These are phyloP conservation scores for Odontamblyopus rebecca DNA, from an alignment of 2,797 vertebrate genomes.

Conservation along the genomic window DNA sequence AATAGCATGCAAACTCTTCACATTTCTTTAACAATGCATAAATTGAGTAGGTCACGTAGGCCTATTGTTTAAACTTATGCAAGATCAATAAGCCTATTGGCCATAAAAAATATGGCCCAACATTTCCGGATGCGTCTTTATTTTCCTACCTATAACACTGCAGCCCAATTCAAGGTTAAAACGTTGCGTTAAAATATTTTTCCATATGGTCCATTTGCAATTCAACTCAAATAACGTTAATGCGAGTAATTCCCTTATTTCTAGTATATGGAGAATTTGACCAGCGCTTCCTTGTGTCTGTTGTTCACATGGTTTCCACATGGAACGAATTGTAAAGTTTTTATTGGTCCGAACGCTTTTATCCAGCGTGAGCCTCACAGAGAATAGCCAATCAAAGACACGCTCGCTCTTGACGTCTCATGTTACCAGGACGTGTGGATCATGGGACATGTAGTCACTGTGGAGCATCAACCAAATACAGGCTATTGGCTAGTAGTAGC, in stretches of 20 bases:
- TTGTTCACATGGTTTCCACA: slow-evolving; percentile 92
- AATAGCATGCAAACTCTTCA: neutral
- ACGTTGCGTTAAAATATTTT: neutral
- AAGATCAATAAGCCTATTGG: neutral
- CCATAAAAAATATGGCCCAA: neutral
- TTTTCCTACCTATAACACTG: neutral
- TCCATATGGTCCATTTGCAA: neutral
- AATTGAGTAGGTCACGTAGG: neutral
- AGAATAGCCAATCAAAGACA: slow-evolving; percentile 71
- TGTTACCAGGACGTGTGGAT: slow-evolving; percentile 78
- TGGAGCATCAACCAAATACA: neutral
- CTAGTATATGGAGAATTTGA: slow-evolving; percentile 31
- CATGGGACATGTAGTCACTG: slow-evolving; percentile 67
- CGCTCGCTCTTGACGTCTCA: slow-evolving; percentile 68
- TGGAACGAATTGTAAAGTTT: slow-evolving; percentile 80
- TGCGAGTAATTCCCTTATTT: slow-evolving; percentile 16
- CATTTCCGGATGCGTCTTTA: slow-evolving; percentile 15
- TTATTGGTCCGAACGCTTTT: slow-evolving; percentile 75
- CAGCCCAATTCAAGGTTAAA: neutral
- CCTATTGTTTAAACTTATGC: neutral
- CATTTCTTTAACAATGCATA: neutral
- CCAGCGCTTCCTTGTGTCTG: slow-evolving; percentile 79
- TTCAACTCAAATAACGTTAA: neutral
- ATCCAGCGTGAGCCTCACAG: slow-evolving; percentile 46
- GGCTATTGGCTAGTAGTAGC: too few species aligned